phyloP scores from a whole-genome alignment of 2,888 invertebrate species.

The Drosophila mimetica region DNA sequence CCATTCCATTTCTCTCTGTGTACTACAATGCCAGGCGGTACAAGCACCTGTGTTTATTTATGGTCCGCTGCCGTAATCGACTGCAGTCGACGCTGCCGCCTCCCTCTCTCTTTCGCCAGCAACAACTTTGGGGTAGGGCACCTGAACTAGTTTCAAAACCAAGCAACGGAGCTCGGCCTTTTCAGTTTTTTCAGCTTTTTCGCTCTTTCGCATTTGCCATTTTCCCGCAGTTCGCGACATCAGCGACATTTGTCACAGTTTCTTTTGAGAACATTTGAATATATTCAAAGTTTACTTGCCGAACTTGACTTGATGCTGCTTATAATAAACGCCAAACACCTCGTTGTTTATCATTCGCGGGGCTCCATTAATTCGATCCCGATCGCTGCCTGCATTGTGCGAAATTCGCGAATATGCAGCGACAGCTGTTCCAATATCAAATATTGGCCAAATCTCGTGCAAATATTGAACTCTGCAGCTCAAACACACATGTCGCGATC shows the following conservation, averaged over 20 bases:
- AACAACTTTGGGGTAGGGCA: constrained; percentile 66
- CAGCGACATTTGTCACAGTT: constrained; percentile 28
- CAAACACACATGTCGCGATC: constrained; percentile 12
- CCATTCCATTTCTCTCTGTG: not conserved
- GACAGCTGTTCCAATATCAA: constrained; percentile 24
- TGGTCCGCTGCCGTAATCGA: constrained; percentile 75
- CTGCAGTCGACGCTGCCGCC: constrained; percentile 22
- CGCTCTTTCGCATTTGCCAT: constrained; percentile 20
- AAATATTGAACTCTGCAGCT: constrained; percentile 14
- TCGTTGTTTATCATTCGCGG: constrained; percentile 15
- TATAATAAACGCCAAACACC: constrained; percentile 17
- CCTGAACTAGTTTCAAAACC: constrained; percentile 66
- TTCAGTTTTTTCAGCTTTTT: constrained; percentile 3
- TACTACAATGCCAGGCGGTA: constrained; percentile 26
- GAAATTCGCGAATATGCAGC: constrained; percentile 1
- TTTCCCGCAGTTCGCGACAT: constrained; percentile 23
- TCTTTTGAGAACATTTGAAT: constrained; percentile 16
- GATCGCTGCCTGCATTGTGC: constrained; percentile 7
- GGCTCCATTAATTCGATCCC: constrained; percentile 14
- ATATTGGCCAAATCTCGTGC: constrained; percentile 16
- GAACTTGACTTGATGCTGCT: constrained; percentile 26
- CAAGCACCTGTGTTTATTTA: constrained; percentile 70
- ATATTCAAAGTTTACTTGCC: constrained; percentile 17
- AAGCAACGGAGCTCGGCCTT: constrained; percentile 17
- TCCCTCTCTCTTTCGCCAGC: constrained; percentile 16